Conservation (phyloP, 2,113 vertebrate species). For the Myocastor coypus region DNA sequence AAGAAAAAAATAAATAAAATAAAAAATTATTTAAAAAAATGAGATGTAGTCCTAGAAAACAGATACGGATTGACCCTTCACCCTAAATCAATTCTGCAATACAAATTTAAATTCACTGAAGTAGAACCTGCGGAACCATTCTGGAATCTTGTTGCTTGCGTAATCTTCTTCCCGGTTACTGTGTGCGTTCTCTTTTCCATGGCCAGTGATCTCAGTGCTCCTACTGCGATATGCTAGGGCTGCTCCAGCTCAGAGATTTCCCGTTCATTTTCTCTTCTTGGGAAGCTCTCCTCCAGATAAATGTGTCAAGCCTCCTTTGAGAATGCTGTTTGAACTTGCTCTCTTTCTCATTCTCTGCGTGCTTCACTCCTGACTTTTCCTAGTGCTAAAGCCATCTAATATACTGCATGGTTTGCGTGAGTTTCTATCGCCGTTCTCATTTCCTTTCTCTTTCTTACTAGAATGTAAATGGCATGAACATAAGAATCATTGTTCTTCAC, state of each 20-base stretch:
- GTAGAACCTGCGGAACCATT: not conserved
- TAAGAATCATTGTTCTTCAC: not conserved
- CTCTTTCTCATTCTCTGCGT: not conserved
- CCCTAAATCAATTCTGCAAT: not conserved
- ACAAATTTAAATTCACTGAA: not conserved
- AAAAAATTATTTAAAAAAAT: too few relatives aligned
- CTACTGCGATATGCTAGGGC: not conserved
- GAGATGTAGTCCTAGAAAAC: not conserved
- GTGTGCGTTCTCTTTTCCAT: not conserved
- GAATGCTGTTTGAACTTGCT: not conserved
- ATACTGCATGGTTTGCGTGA: not conserved
- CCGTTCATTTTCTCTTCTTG: not conserved
- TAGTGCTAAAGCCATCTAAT: not conserved
- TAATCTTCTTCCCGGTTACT: not conserved
- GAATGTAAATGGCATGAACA: not conserved
- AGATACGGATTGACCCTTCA: not conserved
- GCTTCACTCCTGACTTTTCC: not conserved
- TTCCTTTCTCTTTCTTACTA: not conserved
- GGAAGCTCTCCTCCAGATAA: not conserved
- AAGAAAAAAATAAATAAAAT: too few relatives aligned
- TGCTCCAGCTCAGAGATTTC: not conserved
- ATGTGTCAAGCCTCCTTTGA: not conserved
- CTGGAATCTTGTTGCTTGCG: not conserved
- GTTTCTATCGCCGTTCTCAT: not conserved
- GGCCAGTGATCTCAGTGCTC: not conserved